Base-by-base conservation (phyloP, 2,113 vertebrate genomes). In the Aramus guarauna region DNA sequence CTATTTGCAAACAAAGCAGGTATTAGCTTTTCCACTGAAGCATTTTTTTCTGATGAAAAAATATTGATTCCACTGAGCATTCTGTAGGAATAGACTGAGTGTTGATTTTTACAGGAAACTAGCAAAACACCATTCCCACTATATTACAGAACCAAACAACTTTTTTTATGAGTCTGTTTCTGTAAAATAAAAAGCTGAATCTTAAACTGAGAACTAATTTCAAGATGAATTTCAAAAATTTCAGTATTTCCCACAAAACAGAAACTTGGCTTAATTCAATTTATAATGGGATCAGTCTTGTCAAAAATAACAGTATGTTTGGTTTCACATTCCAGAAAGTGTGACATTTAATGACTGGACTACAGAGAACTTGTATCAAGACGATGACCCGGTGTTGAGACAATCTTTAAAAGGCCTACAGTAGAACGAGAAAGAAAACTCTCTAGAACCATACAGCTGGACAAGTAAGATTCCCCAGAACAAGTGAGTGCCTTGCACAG, bases 1-100 rank as follows among this genome's bases (percentile, higher is more conserved):
- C 45, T 96, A 87, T 89, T 68, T 92, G 53, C 90, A 94, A 96
- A 95, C 66, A 89, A 95, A 92, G 34, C 60, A 92, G 68, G 47
- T 89, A 89, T 80, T 62, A 86, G 37, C n/a, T 84, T 87, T 79
- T 75, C 77, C 62, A 91, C 45, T n/a, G n/a, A 87, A 75, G 83
- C 12, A 27, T 45, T 68, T 87, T 78, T 74, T 66, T 64, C 39
- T 32, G 39, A 69, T 84, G 19, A 58, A 69, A 88, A 87, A 78
- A 59, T 59, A 64, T 9, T 41, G 50, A 87, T 74, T 69, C 26
- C 56, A 50, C 37, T 52, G 22, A 81, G 11, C 13, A 69, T 82
- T 69, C 58, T 66, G 16, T 20, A 58, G 26, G 37, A 92, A 71
- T 1, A 56, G 36, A 73, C 32, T 2, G 16, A 73, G 9, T 47